Evolutionary conservation across 2,113 vertebrate genomes (phyloP).

Genomic region (Chlamydotis undulata): DNA sequence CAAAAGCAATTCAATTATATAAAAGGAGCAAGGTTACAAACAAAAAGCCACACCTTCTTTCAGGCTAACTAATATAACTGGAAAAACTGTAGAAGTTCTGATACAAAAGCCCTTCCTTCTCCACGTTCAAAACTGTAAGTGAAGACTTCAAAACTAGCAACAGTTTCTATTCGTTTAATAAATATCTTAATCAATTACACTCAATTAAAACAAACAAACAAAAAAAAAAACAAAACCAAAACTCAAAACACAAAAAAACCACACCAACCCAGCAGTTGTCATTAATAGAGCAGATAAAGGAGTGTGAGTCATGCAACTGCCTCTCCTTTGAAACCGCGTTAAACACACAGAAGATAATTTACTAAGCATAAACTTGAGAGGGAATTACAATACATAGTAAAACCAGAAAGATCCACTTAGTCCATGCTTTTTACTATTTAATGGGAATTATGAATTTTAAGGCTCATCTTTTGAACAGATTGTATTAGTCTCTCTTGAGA

Average conservation of each 20-base stretch:
- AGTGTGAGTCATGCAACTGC: background rate
- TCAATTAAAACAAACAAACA: background rate
- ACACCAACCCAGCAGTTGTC: background rate
- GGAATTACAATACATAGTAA: background rate
- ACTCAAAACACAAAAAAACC: too few relatives aligned
- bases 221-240: accelerated
- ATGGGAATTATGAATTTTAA: background rate
- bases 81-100: background rate
- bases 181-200: background rate
- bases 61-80: background rate
- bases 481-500: background rate
- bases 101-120: background rate
- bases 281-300: background rate
- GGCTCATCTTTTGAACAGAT: background rate
- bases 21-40: background rate
- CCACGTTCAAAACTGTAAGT: background rate
- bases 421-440: background rate
- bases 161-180: background rate
- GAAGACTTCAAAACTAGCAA: background rate
- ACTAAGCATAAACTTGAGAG: background rate
- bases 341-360: background rate
- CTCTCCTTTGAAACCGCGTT: background rate
- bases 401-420: background rate
- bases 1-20: background rate
- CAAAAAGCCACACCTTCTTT: background rate